Conservation (phyloP, 2,888 invertebrate species). For the Drosophila dives region DNA sequence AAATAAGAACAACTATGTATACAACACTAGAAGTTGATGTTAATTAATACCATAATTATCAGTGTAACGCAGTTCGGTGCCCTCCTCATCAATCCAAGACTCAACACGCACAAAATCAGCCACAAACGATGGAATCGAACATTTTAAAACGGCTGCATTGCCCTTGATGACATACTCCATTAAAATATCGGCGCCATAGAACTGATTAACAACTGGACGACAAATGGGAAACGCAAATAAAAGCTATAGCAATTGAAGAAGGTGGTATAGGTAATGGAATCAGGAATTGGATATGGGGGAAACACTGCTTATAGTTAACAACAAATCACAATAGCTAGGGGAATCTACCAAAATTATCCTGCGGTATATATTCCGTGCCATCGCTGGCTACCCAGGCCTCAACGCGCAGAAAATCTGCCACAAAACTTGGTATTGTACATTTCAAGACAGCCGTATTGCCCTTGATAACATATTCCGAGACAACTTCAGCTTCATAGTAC, state of each 20-base stretch:
- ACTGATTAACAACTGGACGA: slow-evolving; percentile 89
- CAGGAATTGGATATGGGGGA: slow-evolving; percentile 10
- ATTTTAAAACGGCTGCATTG: slow-evolving; percentile 90
- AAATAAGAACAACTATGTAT: slow-evolving; percentile 7
- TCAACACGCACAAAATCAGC: slow-evolving; percentile 90
- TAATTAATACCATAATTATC: slow-evolving; percentile 85
- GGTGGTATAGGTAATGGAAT: not conserved
- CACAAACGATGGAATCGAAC: slow-evolving; percentile 91
- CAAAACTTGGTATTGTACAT: slow-evolving; percentile 95
- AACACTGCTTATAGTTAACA: slow-evolving; percentile 19
- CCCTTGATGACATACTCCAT: slow-evolving; percentile 91
- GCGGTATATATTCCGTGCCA: slow-evolving; percentile 89
- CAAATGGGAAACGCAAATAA: slow-evolving; percentile 18
- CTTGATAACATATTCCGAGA: slow-evolving; percentile 95
- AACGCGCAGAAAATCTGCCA: slow-evolving; percentile 95
- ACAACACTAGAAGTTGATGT: slow-evolving; percentile 13
- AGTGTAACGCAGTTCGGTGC: slow-evolving; percentile 85
- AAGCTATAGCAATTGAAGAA: slow-evolving; percentile 6
- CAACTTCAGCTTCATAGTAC: slow-evolving; percentile 94
- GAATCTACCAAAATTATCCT: slow-evolving; percentile 90
- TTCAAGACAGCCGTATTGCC: slow-evolving; percentile 95
- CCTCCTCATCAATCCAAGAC: slow-evolving; percentile 89
- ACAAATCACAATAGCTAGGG: slow-evolving; percentile 1
- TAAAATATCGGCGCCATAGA: slow-evolving; percentile 89
- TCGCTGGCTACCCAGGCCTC: slow-evolving; percentile 91